Percentiles rank a stretch among this genome's conserved stretches.
Conservation (phyloP, 2,797 vertebrate genomes). For the Serranus cabrilla region DNA sequence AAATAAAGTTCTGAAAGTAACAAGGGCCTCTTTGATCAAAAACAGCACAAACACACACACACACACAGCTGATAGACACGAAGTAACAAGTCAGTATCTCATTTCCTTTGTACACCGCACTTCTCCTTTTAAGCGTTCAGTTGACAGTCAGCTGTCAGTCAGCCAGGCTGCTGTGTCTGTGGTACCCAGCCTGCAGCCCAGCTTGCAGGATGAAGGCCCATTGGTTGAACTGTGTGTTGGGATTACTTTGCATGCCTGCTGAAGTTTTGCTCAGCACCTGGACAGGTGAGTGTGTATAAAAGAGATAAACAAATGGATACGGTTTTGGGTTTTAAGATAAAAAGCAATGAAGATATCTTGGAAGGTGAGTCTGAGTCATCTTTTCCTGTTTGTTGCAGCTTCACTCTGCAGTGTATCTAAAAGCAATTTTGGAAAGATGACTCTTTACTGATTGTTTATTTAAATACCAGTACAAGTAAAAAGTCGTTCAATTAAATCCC, state of each 20-base stretch:
- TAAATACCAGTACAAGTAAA: neutral
- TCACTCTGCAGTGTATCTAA: neutral
- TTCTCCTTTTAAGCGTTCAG: neutral
- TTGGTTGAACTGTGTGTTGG: slow-evolving; percentile 67
- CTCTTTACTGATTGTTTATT: neutral
- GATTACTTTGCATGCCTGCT: slow-evolving; percentile 60
- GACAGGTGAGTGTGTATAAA: slow-evolving; percentile 59
- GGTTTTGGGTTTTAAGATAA: neutral
- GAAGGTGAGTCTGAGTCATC: slow-evolving; percentile 10
- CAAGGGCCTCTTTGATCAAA: slow-evolving; percentile 14
- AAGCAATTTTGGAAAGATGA: neutral
- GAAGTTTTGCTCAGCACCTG: neutral
- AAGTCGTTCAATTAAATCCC: neutral
- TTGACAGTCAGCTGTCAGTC: neutral
- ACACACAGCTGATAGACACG: neutral
- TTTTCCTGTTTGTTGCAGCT: slow-evolving; percentile 50
- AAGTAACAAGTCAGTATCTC: neutral
- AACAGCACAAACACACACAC: neutral
- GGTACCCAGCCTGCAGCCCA: neutral
- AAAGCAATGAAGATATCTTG: neutral
- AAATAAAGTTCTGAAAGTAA: neutral
- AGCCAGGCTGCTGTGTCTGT: neutral
- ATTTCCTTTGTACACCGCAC: slow-evolving; percentile 42
- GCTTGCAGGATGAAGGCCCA: slow-evolving; percentile 57
- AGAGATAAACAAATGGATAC: neutral